Evolutionary conservation across 2,113 vertebrate species (phyloP).

Genomic region (Cranoglanis bouderius): DNA sequence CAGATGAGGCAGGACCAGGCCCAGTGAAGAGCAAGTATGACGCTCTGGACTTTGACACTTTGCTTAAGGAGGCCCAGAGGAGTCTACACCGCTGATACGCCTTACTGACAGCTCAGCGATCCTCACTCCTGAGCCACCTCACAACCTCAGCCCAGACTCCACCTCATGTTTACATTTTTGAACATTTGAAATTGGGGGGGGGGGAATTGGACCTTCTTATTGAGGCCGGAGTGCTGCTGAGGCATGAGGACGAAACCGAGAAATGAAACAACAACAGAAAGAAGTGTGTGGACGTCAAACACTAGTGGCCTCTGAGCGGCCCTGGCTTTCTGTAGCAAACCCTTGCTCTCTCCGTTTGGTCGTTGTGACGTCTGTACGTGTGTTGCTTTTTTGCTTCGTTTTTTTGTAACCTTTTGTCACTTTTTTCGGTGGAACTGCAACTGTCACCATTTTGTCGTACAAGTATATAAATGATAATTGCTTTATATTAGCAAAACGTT

Average conservation of each 20-base stretch:
- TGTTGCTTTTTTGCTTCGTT: slow-evolving; percentile 59
- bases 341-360: slow-evolving; percentile 75
- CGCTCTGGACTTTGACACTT: slow-evolving; percentile 97
- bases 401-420: slow-evolving; percentile 54
- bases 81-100: slow-evolving; percentile 91
- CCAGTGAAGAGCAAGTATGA: slow-evolving; percentile 96
- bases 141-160: slow-evolving; percentile 96
- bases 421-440: slow-evolving; percentile 72
- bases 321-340: slow-evolving; percentile 68
- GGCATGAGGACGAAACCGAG: slow-evolving; percentile 49
- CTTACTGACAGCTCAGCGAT: slow-evolving; percentile 60
- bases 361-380: slow-evolving; percentile 76
- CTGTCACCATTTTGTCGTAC: slow-evolving; percentile 72
- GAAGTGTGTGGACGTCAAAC: slow-evolving; percentile 78
- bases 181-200: slow-evolving; percentile 80
- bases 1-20: slow-evolving; percentile 84
- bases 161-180: slow-evolving; percentile 99
- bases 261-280: slow-evolving; percentile 50
- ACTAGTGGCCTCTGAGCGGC: slow-evolving; percentile 72
- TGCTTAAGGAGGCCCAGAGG: slow-evolving; percentile 97
- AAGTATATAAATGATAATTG: slow-evolving; percentile 62
- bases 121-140: slow-evolving; percentile 63
- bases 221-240: slow-evolving; percentile 67
- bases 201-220: slow-evolving; percentile 78
- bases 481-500: slow-evolving; percentile 72